Percentiles rank a stretch among this genome's conserved stretches.
phyloP scores from a whole-genome alignment of 2,888 invertebrate genomes.

The Gerris lacustris region DNA sequence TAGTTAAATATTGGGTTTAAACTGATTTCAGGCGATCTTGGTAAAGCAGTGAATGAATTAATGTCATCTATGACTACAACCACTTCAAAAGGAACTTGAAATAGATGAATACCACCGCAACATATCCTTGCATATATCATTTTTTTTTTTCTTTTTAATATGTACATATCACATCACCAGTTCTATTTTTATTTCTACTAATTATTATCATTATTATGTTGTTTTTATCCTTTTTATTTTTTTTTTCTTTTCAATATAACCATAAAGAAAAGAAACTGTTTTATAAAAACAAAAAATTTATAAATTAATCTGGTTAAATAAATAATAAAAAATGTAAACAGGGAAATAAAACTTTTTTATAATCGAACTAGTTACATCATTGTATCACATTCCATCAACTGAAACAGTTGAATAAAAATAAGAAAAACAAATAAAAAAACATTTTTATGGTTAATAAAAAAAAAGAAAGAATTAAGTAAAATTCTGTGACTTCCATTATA shows the following conservation, averaged over 20 bases:
- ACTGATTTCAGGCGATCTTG: constrained; percentile 57
- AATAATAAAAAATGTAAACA: neutral
- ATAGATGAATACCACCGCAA: neutral
- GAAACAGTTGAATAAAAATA: neutral
- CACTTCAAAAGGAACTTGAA: constrained; percentile 11
- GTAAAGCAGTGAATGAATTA: constrained; percentile 74
- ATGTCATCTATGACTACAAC: constrained; percentile 84
- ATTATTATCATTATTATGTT: neutral
- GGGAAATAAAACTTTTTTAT: constrained; percentile 1
- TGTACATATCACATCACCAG: constrained; percentile 1
- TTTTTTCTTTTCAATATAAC: neutral
- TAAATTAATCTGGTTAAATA: no score
- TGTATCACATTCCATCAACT: constrained; percentile 1
- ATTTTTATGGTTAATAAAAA: no score
- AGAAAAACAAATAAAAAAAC: no score
- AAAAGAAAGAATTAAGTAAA: neutral
- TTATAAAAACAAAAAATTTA: neutral
- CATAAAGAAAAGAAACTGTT: neutral
- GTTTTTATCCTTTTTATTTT: neutral
- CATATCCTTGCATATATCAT: neutral
- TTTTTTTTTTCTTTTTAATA: neutral
- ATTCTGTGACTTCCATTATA: constrained; percentile 6
- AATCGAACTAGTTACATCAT: neutral
- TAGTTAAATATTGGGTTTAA: no score
- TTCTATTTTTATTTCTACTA: neutral